Percentiles rank a stretch among this genome's conserved stretches.
Conservation (phyloP, 2,797 vertebrate genomes). For the Mustela erminea region DNA sequence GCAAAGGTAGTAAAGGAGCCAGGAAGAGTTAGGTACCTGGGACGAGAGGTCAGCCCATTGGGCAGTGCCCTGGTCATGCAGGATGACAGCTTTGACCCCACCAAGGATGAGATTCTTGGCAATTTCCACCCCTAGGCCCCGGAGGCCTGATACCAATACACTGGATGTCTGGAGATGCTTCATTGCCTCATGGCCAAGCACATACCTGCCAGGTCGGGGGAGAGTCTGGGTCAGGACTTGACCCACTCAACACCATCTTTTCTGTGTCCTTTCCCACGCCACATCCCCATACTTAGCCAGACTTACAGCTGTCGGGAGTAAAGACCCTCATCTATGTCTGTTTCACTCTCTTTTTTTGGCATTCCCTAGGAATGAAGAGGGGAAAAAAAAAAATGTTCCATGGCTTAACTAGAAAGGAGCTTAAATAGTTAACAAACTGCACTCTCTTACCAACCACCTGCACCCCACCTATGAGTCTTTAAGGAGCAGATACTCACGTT, state of each 20-base stretch:
- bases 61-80: conserved; percentile 92
- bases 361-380: conserved; percentile 89
- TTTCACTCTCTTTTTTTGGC: conserved; percentile 95
- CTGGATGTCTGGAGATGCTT: conserved; percentile 94
- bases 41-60: conserved; percentile 94
- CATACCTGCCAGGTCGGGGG: conserved; percentile 88
- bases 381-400: not conserved
- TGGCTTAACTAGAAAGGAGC: not conserved
- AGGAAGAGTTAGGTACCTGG: conserved; percentile 88
- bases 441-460: not conserved
- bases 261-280: not conserved
- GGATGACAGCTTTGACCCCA: conserved; percentile 93
- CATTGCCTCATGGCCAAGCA: conserved; percentile 95
- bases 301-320: conserved; percentile 95
- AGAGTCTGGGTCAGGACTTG: not conserved
- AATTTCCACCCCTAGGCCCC: conserved; percentile 94
- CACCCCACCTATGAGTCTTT: too few species aligned
- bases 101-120: conserved; percentile 95
- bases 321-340: conserved; percentile 96
- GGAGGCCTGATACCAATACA: conserved; percentile 93
- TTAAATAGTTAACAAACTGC: too few species aligned
- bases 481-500: too few species aligned
- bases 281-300: conserved; percentile 74
- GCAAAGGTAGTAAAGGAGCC: fast-evolving
- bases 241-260: not conserved